Evolutionary conservation across 2,113 vertebrate genomes (phyloP).

Genomic region (Casuarius casuarius): DNA sequence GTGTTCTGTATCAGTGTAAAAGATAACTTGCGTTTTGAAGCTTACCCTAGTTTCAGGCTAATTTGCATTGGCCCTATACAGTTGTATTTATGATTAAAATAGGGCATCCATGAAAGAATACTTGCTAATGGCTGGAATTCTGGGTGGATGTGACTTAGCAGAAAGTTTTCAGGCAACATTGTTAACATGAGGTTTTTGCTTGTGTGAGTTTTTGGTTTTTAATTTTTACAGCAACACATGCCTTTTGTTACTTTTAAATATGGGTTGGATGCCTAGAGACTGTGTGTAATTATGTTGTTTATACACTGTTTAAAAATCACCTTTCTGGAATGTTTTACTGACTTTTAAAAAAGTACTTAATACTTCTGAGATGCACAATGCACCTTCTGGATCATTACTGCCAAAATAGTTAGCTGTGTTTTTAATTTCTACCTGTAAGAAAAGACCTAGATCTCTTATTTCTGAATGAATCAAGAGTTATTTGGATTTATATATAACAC

Average conservation of each 20-base stretch:
- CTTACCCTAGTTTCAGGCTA: background rate
- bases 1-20: background rate
- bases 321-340: background rate
- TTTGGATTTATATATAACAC: background rate
- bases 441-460: background rate
- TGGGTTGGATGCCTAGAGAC: background rate
- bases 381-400: background rate
- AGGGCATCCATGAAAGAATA: fast-evolving
- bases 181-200: background rate
- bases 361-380: background rate
- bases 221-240: background rate
- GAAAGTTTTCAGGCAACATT: background rate
- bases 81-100: background rate
- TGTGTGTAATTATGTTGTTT: background rate
- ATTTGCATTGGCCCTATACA: background rate
- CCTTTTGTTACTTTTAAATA: background rate
- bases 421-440: background rate
- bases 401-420: background rate
- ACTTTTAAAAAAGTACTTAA: background rate
- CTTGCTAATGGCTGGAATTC: background rate
- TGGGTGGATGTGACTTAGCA: background rate
- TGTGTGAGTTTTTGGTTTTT: background rate
- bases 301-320: background rate
- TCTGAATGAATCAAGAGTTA: background rate
- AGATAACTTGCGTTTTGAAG: background rate